phyloP scores from a whole-genome alignment of 2,888 invertebrate species.

The Azorinus chamasolen region DNA sequence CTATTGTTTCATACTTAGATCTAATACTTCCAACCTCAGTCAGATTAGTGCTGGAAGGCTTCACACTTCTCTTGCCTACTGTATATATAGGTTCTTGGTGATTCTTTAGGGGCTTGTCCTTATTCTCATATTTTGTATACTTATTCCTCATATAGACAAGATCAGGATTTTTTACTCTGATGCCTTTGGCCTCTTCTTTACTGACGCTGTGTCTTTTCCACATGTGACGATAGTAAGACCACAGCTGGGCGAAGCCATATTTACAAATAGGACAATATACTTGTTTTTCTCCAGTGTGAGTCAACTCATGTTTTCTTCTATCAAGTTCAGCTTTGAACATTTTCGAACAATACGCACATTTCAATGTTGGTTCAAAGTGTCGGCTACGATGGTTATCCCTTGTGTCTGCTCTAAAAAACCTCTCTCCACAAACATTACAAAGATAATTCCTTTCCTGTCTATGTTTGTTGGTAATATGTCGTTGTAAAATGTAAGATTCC shows the following conservation, averaged over 20 bases:
- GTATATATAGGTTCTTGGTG: no score
- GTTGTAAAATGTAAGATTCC: conserved; percentile 41
- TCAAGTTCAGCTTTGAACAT: conserved; percentile 55
- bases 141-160: conserved; percentile 38
- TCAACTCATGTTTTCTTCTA: conserved; percentile 49
- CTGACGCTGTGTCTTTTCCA: conserved; percentile 45
- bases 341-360: conserved; percentile 46
- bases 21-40: no score
- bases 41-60: no score
- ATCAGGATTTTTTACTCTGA: conserved; percentile 47
- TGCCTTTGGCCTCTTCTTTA: conserved; percentile 50
- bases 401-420: conserved; percentile 44
- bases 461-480: conserved; percentile 46
- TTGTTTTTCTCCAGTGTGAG: conserved; percentile 55
- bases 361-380: conserved; percentile 46
- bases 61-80: no score
- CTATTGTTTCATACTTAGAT: neutral
- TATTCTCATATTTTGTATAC: neutral
- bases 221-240: conserved; percentile 58
- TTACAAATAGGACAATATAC: conserved; percentile 49
- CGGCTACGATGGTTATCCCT: conserved; percentile 36
- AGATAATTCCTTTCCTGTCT: conserved; percentile 31
- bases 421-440: conserved; percentile 43
- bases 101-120: neutral
- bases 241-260: conserved; percentile 43